Conservation (phyloP, 2,113 vertebrate species). For the Crotophaga sulcirostris region DNA sequence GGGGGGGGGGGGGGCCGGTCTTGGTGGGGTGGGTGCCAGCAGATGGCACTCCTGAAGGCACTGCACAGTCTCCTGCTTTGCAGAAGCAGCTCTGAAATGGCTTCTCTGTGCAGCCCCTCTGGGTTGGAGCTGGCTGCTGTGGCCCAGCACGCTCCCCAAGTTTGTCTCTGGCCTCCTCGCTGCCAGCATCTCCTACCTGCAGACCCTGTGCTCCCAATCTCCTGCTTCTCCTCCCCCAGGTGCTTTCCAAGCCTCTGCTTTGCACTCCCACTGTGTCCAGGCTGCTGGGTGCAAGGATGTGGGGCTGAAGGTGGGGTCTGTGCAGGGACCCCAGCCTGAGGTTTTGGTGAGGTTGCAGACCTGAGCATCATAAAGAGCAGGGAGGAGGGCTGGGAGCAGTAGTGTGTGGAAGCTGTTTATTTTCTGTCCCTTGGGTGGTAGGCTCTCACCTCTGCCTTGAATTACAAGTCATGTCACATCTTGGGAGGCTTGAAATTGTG, state of each 20-base stretch:
- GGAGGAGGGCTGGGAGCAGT: not conserved
- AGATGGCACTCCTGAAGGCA: not conserved
- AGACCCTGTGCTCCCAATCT: accelerated
- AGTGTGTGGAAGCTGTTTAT: not conserved
- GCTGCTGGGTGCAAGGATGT: not conserved
- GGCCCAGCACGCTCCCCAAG: not conserved
- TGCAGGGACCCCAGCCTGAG: not conserved
- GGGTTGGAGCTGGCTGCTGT: no score
- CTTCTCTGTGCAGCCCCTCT: not conserved
- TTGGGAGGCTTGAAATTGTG: conserved; percentile 49
- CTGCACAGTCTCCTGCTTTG: not conserved
- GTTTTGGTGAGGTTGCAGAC: not conserved
- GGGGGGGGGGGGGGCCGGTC: not conserved
- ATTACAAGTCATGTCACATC: conserved; percentile 55
- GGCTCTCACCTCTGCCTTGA: conserved; percentile 28
- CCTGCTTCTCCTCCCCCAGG: accelerated
- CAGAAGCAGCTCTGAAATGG: not conserved
- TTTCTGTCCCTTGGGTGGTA: not conserved
- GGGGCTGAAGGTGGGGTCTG: not conserved
- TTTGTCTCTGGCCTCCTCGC: not conserved
- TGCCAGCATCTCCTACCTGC: not conserved
- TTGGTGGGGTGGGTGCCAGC: not conserved
- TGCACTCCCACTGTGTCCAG: not conserved
- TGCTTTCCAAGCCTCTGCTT: not conserved
- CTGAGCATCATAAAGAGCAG: accelerated